These are phyloP conservation scores for Trichonephila clavipes DNA, from an alignment of 1,140 invertebrate genomes.

Conservation along the genomic window DNA sequence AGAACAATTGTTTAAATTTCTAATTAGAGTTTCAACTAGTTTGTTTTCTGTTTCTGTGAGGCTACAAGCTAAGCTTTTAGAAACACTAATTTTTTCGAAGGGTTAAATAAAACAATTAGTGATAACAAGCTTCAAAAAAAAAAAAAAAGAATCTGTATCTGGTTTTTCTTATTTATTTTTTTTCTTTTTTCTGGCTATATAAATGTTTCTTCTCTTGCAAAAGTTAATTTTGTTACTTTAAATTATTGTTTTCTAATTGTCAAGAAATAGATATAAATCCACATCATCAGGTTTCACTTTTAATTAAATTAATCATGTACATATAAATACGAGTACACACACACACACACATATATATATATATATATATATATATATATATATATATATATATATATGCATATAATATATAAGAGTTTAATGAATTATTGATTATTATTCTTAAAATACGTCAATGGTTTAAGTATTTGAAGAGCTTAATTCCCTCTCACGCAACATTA, in stretches of 20 bases:
- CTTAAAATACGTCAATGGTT: no score
- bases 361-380: no score
- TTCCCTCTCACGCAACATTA: no score
- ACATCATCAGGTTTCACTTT: background rate
- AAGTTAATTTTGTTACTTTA: background rate
- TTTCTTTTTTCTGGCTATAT: no score
- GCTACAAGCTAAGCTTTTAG: background rate
- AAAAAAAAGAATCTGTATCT: background rate
- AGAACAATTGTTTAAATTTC: constrained; percentile 50
- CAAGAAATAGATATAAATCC: background rate
- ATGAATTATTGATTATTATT: no score
- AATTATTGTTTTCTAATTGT: background rate
- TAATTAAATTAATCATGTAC: no score
- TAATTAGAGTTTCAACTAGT: constrained; percentile 26
- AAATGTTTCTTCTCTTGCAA: no score
- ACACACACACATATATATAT: no score
- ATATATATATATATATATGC: background rate
- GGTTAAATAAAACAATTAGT: constrained; percentile 1
- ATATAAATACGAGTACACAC: no score
- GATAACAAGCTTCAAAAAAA: constrained; percentile 16
- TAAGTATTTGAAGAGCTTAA: no score
- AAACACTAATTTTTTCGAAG: background rate
- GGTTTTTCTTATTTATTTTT: no score
- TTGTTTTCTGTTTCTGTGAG: background rate
- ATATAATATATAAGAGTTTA: background rate